These are phyloP conservation scores for Myoxocephalus aenaeus DNA, from an alignment of 2,797 vertebrate species.

Conservation along the genomic window DNA sequence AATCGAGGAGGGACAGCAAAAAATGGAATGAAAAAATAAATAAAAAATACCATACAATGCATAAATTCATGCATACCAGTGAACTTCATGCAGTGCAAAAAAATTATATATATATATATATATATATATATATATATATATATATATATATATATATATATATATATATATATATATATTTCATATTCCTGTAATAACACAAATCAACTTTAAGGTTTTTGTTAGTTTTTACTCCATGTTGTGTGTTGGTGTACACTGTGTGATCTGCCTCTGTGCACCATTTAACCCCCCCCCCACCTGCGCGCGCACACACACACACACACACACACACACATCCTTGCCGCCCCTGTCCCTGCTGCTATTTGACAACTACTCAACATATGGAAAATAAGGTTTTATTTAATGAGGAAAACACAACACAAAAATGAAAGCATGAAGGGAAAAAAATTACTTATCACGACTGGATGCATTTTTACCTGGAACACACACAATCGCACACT, in stretches of 20 bases:
- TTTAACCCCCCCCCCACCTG: conserved; percentile 47
- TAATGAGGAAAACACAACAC: conserved; percentile 50
- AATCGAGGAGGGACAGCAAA: conserved; percentile 35
- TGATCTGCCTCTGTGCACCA: conserved; percentile 79
- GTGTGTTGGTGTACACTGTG: conserved; percentile 82
- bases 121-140: conserved; percentile 62
- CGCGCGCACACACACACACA: conserved; percentile 13
- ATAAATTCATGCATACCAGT: conserved; percentile 80
- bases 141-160: conserved; percentile 60
- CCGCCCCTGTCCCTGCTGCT: conserved; percentile 66
- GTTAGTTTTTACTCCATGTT: conserved; percentile 75
- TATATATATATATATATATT: conserved; percentile 62
- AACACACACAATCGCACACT: conserved; percentile 8
- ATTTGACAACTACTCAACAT: conserved; percentile 89
- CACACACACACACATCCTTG: conserved; percentile 7
- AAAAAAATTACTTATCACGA: conserved; percentile 44
- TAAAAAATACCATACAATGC: conserved; percentile 70
- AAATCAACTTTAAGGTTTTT: conserved; percentile 80
- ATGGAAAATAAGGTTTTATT: conserved; percentile 86
- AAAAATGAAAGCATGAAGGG: conserved; percentile 61
- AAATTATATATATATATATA: conserved; percentile 63
- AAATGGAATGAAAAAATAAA: conserved; percentile 20
- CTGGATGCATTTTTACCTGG: conserved; percentile 50
- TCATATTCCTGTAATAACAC: conserved; percentile 84
- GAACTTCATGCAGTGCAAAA: conserved; percentile 85